Base-by-base conservation (phyloP, 1,140 invertebrate species). In the Diachasma alloeum region DNA sequence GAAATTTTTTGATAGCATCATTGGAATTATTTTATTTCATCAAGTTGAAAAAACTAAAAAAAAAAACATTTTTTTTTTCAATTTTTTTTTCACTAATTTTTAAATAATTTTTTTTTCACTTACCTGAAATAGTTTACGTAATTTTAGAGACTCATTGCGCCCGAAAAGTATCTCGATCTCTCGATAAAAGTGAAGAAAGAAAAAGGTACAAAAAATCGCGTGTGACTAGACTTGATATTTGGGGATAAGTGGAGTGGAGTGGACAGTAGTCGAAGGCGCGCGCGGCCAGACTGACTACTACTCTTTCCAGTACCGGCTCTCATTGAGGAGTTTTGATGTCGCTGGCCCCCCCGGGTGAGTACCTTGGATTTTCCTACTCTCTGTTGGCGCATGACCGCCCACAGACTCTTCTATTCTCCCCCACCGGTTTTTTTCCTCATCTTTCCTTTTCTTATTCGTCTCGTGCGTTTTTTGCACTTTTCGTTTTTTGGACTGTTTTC, bases 251-350 rank as follows among this genome's bases (percentile, higher is more conserved):
- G 9, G n/a, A 22, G 26, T 37, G n/a, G 26, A 53, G 48, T 42
- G 42, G 78, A 85, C 84, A 86, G 83, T 84, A 83, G 84, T 85
- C 80, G 79, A 76, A 77, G 83, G 78, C 83, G 85, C 80, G 83
- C 85, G 83, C 83, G 82, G 82, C 79, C 83, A 84, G 84, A 86
- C 85, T 86, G 83, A 83, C 75, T 75, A 39, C 67, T 69, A 67
- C 59, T 75, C 70, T 68, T 75, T 75, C 31, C 24, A 68, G 24
- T 68, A 74, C 48, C 15, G 59, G 22, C 31, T 37, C 39, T 42
- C 70, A 66, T 73, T 77, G 72, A 80, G 72, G 44, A 75, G 76
- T 48, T 71, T 69, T 24, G 76, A 70, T 66, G 72, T 42, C 66
- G 39, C 48, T 70, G 31, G 67, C 68, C 44, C 56, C 67, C 46